Evolutionary conservation across 1,140 invertebrate species (phyloP).

Genomic region (Caerostris darwini): DNA sequence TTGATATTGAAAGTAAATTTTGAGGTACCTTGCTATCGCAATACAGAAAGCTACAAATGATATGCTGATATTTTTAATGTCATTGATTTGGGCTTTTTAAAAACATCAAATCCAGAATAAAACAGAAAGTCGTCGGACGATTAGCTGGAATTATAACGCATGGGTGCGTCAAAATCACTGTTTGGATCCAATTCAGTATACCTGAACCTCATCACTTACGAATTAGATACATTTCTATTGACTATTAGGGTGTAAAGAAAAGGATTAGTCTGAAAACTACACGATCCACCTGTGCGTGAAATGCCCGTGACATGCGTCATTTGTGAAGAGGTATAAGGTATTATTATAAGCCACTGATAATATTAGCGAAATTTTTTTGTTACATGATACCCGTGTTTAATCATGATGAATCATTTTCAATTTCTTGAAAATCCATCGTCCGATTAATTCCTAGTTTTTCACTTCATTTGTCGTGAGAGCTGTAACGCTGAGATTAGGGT

Average conservation of each 20-base stretch:
- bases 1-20: too few relatives aligned
- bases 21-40: not conserved
- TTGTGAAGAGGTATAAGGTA: not conserved
- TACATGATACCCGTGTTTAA: too few relatives aligned
- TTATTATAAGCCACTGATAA: not conserved
- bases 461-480: too few relatives aligned
- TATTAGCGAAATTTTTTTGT: too few relatives aligned
- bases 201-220: not conserved
- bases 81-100: not conserved
- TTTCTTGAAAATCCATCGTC: too few relatives aligned
- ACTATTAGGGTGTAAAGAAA: not conserved
- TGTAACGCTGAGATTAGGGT: too few relatives aligned
- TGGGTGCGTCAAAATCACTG: not conserved
- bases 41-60: not conserved
- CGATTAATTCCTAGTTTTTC: too few relatives aligned
- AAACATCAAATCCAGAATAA: not conserved
- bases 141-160: not conserved
- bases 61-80: not conserved
- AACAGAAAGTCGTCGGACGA: not conserved
- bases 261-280: not conserved
- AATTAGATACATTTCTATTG: not conserved
- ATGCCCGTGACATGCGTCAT: slow-evolving; percentile 3
- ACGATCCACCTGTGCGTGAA: not conserved
- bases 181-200: not conserved
- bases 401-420: too few relatives aligned